Percentiles rank a stretch among this genome's conserved stretches.
phyloP scores from a whole-genome alignment of 2,888 invertebrate genomes.

The Caradrina kadenii region DNA sequence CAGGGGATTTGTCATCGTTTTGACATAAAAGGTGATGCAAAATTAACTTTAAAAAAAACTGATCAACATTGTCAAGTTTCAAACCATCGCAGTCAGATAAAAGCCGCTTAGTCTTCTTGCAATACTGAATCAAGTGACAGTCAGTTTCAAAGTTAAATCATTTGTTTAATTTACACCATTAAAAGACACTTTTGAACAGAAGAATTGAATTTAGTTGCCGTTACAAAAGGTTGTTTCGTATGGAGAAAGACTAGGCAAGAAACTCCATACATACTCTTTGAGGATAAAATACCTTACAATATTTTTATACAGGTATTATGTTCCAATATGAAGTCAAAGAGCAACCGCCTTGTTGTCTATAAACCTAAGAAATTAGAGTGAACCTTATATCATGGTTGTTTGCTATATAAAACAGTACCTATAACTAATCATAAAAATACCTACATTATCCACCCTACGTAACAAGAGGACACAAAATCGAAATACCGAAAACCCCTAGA shows the following conservation, averaged over 20 bases:
- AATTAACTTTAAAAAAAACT: conserved; percentile 18
- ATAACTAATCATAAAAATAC: conserved; percentile 79
- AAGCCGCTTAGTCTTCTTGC: background rate
- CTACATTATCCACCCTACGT: conserved; percentile 78
- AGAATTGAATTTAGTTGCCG: no score
- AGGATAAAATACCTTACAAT: no score
- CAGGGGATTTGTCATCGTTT: conserved; percentile 51
- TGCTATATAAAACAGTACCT: conserved; percentile 71
- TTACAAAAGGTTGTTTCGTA: no score
- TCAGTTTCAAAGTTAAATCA: background rate
- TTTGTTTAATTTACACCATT: no score
- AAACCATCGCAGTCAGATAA: background rate
- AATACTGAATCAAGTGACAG: background rate
- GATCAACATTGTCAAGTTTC: background rate
- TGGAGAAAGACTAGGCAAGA: no score
- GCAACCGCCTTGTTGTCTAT: conserved; percentile 8
- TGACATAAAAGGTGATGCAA: conserved; percentile 50
- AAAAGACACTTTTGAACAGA: no score
- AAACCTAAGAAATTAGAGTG: conserved; percentile 26
- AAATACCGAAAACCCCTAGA: conserved; percentile 86
- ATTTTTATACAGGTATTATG: no score
- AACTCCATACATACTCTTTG: no score
- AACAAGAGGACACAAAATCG: conserved; percentile 87
- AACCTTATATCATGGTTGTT: conserved; percentile 25
- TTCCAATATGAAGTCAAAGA: background rate